Evolutionary conservation across 1,140 invertebrate species (phyloP).

Genomic region (Drosophila nigromelanica): DNA sequence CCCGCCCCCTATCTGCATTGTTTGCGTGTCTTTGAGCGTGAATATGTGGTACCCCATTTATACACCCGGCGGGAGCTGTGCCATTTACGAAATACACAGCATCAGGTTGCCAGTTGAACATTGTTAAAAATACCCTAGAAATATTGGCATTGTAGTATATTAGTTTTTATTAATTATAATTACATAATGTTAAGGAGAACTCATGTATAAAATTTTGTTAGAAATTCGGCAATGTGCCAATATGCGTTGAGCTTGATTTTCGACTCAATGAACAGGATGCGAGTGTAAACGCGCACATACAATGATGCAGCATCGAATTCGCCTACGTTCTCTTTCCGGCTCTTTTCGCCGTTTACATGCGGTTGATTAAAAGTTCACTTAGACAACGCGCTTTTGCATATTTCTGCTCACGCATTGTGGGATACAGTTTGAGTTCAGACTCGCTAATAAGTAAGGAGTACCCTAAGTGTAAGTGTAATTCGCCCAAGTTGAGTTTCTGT

Average conservation of each 20-base stretch:
- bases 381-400: too few species aligned
- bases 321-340: not conserved
- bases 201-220: not conserved
- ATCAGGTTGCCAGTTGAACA: slow-evolving; percentile 25
- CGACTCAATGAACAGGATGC: too few species aligned
- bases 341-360: not conserved
- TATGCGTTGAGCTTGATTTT: not conserved
- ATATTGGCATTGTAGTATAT: not conserved
- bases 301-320: not conserved
- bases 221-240: not conserved
- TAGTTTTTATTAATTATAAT: not conserved
- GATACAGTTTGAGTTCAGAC: too few species aligned
- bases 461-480: too few species aligned
- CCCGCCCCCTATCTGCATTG: slow-evolving; percentile 2
- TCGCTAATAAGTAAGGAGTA: too few species aligned
- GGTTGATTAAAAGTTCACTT: not conserved
- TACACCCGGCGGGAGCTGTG: slow-evolving; percentile 61
- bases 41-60: slow-evolving; percentile 21
- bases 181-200: not conserved
- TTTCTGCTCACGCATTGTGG: too few species aligned
- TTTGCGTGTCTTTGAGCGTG: not conserved
- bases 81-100: slow-evolving; percentile 37
- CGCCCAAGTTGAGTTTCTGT: not conserved
- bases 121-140: slow-evolving; percentile 19
- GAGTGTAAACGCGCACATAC: not conserved